Evolutionary conservation across 2,888 invertebrate genomes (phyloP), one percentile per base, ranked within the genome.

Genomic region (Pterostichus niger): DNA sequence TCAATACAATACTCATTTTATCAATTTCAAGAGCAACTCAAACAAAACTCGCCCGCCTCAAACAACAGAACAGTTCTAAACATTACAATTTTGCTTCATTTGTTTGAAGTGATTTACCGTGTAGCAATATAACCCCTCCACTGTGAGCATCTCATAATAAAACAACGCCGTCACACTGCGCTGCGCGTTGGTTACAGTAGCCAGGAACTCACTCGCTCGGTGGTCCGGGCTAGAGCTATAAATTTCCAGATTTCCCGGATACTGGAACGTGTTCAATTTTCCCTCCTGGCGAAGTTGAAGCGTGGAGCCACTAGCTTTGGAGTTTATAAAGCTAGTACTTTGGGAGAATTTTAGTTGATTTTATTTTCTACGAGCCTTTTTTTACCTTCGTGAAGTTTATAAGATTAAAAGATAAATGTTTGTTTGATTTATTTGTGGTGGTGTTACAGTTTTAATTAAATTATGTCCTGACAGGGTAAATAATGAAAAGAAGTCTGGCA

Each of bases 201-300:
- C 64, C 11, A 31, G 11, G 11, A 24, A n/a, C 33, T 13, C 33
- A 1, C 61, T 35, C 35, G 13, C 5, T 13, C 33, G 33, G 33
- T 2, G 6, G 10, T n/a, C n/a, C 13, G 40, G 15, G 44, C 4
- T 11, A 10, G 6, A n/a, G 44, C 40, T 0, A 71, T 71, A 71
- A 44, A 71, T 71, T 44, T 44, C 31, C 68, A 71, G 68, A 71
- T 71, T 71, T 71, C 44, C 68, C 13, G 68, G 64, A 33, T 35
- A 35, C 49, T n/a, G 49, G 59, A 59, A 64, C 64, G 35, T 64
- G 64, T 64, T 64, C 35, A 64, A 64, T 64, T 64, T 64, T 33
- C 64, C n/a, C 49, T 49, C 2, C 49, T 17, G 17, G 4, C 1
- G 17, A 17, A 56, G 56, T 17, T 56, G 9, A 13, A 9, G 52